Evolutionary conservation across 2,113 vertebrate species (phyloP).

Genomic region (Lepisosteus oculatus): DNA sequence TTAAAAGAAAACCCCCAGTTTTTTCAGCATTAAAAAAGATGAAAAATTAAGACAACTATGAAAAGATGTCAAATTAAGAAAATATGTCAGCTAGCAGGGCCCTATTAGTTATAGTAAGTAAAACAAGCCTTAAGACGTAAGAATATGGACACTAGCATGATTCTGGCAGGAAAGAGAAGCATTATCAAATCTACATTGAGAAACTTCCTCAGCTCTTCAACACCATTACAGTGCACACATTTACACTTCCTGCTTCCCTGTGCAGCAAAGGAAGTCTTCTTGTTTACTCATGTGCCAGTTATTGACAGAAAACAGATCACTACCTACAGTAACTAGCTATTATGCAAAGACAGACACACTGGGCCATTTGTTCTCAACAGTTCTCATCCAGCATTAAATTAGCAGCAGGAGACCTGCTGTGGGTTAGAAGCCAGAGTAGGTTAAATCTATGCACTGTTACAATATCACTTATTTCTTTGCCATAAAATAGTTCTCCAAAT

Average conservation of each 20-base stretch:
- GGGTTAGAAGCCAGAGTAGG: too few relatives aligned
- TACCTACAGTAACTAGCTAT: too few relatives aligned
- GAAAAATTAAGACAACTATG: too few relatives aligned
- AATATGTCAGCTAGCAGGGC: too few relatives aligned
- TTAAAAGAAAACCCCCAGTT: too few relatives aligned
- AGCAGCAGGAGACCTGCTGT: too few relatives aligned
- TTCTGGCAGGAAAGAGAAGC: slow-evolving; percentile 16
- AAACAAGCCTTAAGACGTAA: background rate
- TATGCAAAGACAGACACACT: background rate
- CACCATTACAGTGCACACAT: slow-evolving; percentile 48
- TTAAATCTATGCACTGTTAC: too few relatives aligned
- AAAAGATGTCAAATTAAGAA: too few relatives aligned
- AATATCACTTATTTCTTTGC: too few relatives aligned
- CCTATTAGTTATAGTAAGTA: background rate
- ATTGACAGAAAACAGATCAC: slow-evolving; percentile 45
- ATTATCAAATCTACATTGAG: slow-evolving; percentile 41
- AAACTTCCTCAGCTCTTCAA: slow-evolving; percentile 54
- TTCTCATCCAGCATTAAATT: too few relatives aligned
- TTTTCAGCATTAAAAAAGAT: too few relatives aligned
- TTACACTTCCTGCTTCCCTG: slow-evolving; percentile 40
- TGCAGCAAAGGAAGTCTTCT: slow-evolving; percentile 32
- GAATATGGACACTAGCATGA: background rate
- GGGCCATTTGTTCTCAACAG: background rate
- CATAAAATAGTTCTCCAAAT: too few relatives aligned
- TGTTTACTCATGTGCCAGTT: slow-evolving; percentile 62